Evolutionary conservation across 2,113 vertebrate genomes (phyloP).

Genomic region (Anarhynchus alexandrinus): DNA sequence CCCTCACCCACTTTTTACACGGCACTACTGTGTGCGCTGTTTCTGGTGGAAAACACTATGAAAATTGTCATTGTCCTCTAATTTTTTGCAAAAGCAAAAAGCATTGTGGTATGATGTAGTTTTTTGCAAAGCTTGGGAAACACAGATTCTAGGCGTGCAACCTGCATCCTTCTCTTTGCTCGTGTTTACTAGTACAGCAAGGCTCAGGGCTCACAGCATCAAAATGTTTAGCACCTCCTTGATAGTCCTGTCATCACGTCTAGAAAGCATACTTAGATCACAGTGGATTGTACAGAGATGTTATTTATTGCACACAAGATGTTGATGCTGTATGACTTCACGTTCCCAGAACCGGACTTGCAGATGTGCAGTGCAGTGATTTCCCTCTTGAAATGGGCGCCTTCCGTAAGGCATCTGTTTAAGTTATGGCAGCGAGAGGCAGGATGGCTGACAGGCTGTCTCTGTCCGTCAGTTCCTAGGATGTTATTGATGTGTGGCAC

Average conservation of each 20-base stretch:
- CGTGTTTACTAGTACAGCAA: neutral
- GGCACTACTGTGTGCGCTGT: neutral
- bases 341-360: neutral
- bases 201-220: neutral
- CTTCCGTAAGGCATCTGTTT: neutral
- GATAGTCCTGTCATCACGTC: neutral
- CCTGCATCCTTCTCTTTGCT: neutral
- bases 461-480: neutral
- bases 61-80: neutral
- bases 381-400: neutral
- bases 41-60: neutral
- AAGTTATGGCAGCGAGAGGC: neutral
- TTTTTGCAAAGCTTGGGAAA: neutral
- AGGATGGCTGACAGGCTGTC: neutral
- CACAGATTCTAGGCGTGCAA: rapidly evolving
- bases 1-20: neutral
- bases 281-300: neutral
- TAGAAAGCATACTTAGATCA: neutral
- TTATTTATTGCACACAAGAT: neutral
- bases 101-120: neutral
- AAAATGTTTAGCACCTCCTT: neutral
- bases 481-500: neutral
- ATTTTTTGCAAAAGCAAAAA: neutral
- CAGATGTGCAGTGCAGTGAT: neutral
- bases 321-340: neutral